Conservation (phyloP, 2,797 vertebrate species). For the Sebastes trivittatus region DNA sequence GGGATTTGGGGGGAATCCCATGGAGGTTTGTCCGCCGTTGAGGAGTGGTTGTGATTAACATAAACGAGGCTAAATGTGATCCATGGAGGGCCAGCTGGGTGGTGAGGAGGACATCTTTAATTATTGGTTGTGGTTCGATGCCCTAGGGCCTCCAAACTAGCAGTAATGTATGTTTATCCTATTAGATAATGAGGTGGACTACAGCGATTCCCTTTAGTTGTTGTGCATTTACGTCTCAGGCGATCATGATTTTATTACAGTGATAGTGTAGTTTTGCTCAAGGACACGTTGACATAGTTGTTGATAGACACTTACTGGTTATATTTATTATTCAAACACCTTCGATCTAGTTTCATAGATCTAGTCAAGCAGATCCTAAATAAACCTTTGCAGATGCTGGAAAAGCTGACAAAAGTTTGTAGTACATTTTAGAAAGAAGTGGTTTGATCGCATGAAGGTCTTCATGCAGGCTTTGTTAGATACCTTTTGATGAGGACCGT, state of each 20-base stretch:
- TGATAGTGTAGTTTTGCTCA: neutral
- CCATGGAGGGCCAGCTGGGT: neutral
- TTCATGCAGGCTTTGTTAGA: neutral
- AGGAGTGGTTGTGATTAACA: conserved; percentile 52
- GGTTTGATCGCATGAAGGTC: neutral
- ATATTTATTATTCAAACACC: neutral
- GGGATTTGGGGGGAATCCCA: conserved; percentile 47
- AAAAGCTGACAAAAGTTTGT: neutral
- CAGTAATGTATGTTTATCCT: conserved; percentile 37
- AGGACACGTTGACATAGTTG: neutral
- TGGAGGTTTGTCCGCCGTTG: conserved; percentile 26
- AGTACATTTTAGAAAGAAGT: neutral
- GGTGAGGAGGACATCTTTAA: conserved; percentile 42
- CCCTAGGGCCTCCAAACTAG: conserved; percentile 9
- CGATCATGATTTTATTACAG: neutral
- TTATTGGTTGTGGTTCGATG: conserved; percentile 25
- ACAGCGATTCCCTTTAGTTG: neutral
- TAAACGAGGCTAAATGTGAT: conserved; percentile 57
- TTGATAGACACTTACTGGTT: neutral
- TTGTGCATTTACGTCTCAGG: neutral
- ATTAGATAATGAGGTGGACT: conserved; percentile 15
- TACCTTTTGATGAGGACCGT: neutral
- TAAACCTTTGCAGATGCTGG: neutral
- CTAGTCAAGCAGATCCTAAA: neutral
- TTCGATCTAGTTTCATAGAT: neutral